These are phyloP conservation scores for Lasioglossum baleicum DNA, from an alignment of 1,140 invertebrate genomes.

Conservation along the genomic window DNA sequence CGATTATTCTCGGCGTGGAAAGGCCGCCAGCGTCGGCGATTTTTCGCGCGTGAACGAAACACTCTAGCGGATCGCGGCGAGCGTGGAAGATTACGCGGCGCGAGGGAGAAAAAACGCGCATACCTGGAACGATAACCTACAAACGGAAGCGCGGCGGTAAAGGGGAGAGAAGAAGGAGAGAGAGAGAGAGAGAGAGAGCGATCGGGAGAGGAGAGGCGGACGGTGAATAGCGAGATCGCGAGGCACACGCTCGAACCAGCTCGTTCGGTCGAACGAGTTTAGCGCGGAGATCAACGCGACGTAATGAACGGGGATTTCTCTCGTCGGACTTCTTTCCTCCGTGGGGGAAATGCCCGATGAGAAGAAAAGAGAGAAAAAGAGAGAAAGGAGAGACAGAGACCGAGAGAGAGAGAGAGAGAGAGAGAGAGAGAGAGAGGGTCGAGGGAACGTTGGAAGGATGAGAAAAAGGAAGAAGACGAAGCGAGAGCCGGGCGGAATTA, in stretches of 20 bases:
- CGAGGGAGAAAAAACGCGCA: constrained; percentile 7
- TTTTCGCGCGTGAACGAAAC: constrained; percentile 24
- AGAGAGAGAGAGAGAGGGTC: constrained; percentile 32
- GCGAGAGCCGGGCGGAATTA: constrained; percentile 57
- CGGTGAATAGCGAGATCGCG: constrained; percentile 8
- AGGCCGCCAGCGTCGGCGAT: neutral
- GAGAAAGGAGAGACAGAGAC: neutral
- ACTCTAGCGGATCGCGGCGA: neutral
- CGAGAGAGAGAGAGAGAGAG: neutral
- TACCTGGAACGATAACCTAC: constrained; percentile 40
- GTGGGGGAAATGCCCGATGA: constrained; percentile 16
- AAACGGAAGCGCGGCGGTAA: constrained; percentile 16
- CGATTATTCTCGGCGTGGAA: neutral
- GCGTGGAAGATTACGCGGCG: constrained; percentile 14
- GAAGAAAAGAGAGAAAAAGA: neutral
- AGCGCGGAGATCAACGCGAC: constrained; percentile 36
- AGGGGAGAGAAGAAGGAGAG: too few relatives aligned
- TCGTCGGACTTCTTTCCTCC: constrained; percentile 12
- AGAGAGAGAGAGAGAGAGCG: too few relatives aligned
- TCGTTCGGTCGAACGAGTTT: constrained; percentile 10
- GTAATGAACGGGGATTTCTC: constrained; percentile 42
- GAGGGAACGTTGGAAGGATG: constrained; percentile 18
- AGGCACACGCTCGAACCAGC: neutral
- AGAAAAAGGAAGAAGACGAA: constrained; percentile 17
- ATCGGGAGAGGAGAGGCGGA: neutral